Base-by-base conservation (phyloP, 2,797 vertebrate genomes). In the Coluber constrictor region DNA sequence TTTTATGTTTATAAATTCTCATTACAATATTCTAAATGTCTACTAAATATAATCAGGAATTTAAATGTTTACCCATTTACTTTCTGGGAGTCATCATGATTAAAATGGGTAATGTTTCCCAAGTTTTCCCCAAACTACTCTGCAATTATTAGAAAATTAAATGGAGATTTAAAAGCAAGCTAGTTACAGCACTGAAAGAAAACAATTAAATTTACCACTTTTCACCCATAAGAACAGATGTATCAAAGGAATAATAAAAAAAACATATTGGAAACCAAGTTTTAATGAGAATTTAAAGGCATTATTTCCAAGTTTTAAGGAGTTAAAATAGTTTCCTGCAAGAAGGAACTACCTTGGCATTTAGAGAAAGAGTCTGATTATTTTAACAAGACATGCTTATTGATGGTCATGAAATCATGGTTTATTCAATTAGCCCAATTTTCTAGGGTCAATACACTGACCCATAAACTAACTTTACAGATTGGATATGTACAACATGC, bases 71-170 rank as follows among this genome's bases (percentile, higher is more conserved):
- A 92, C 6, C 43, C 37, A 74, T 56, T 51, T 88, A 92, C 55
- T n/a, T 92, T 79, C 25, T 70, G 32, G 43, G 11, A 59, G 15
- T 88, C 29, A 29, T 70, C 37, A 51, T 87, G 90, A 91, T 87
- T 66, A 61, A 92, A 88, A 88, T 74, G 47, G 61, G 8, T 92
- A 74, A 74, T 59, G 25, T 27, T 92, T 92, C 15, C 23, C 37
- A 63, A 59, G 25, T 25, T 55, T 74, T 0, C 51, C 20, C 25
- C 25, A 79, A 92, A n/a, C 3, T 47, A 59, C 63, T 92, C 11
- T 54, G 37, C 43, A 89, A 51, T 27, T 29, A 59, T 90, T 54
- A 90, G 89, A 54, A 92, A 74, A 60, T 92, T 92, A 92, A 88
- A 89, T 54, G 79, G 66, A 83, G 56, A 83, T 89, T 89, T 92